Evolutionary conservation across 2,888 invertebrate species (phyloP).

Genomic region (Lamellibrachia satsuma): DNA sequence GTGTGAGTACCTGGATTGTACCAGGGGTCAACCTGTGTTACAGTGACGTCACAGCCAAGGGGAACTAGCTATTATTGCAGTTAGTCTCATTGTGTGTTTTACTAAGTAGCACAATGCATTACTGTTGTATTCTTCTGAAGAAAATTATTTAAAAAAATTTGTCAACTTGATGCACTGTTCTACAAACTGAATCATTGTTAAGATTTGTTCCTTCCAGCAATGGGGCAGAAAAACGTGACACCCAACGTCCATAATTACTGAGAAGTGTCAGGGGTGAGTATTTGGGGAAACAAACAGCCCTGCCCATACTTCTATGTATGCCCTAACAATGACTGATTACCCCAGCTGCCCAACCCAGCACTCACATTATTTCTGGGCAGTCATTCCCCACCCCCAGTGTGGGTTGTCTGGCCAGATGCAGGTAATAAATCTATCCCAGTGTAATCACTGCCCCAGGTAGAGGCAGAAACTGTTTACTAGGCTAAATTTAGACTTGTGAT

Average conservation of each 20-base stretch:
- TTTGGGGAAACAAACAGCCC: neutral
- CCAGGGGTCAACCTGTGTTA: neutral
- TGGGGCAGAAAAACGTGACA: neutral
- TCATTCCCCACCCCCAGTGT: neutral
- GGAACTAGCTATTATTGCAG: neutral
- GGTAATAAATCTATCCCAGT: neutral
- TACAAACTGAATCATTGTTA: neutral
- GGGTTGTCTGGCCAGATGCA: neutral
- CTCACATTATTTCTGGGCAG: neutral
- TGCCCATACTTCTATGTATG: neutral
- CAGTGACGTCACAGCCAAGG: neutral
- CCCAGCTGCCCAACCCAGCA: neutral
- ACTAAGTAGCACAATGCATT: neutral
- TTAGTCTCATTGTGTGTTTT: neutral
- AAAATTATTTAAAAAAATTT: neutral
- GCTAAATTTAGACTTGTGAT: neutral
- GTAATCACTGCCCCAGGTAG: neutral
- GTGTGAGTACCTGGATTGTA: neutral
- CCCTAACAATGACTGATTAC: neutral
- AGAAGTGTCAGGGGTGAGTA: neutral
- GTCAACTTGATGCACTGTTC: too few species aligned
- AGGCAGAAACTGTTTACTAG: neutral
- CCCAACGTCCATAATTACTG: neutral
- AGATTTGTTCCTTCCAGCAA: neutral
- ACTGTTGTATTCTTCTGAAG: neutral